A percentile compares a stretch with the other conserved stretches of the same genome.
Evolutionary conservation across 2,888 invertebrate species (phyloP).

Genomic region (Drosophila percnosoma): DNA sequence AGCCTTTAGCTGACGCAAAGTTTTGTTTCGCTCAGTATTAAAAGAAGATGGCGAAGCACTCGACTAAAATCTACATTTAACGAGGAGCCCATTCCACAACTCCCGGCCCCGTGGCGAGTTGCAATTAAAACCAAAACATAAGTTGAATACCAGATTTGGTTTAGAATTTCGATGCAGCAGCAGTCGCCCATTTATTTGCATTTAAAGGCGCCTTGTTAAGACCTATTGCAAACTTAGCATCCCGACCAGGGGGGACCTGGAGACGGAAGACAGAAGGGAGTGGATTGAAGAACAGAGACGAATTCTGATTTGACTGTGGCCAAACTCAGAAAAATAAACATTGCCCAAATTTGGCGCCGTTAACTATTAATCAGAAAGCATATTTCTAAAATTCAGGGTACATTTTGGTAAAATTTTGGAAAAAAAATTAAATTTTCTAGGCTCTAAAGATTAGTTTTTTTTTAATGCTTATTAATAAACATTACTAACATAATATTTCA

Average conservation of each 20-base stretch:
- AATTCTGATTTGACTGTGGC: slow-evolving; percentile 21
- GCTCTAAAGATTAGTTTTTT: background rate
- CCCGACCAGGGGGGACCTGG: background rate
- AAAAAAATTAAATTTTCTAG: too few relatives aligned
- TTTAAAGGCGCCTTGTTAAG: slow-evolving; percentile 63
- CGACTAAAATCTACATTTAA: slow-evolving; percentile 63
- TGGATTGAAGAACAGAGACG: background rate
- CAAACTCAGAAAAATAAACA: background rate
- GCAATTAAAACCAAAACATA: slow-evolving; percentile 71
- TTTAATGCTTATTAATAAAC: background rate
- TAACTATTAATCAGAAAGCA: background rate
- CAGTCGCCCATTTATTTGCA: slow-evolving; percentile 46
- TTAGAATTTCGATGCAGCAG: slow-evolving; percentile 1
- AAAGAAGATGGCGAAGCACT: slow-evolving; percentile 47
- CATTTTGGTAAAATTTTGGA: background rate
- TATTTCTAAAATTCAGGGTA: background rate
- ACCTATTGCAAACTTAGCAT: slow-evolving; percentile 22
- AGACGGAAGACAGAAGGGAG: background rate
- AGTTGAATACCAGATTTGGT: slow-evolving; percentile 40
- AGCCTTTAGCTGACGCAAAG: slow-evolving; percentile 21
- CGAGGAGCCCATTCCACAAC: background rate
- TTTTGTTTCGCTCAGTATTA: slow-evolving; percentile 42
- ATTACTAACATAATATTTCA: background rate
- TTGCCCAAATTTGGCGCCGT: background rate
- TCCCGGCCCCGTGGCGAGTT: slow-evolving; percentile 4